Conservation (phyloP, 2,888 invertebrate species). For the Hyalella azteca region DNA sequence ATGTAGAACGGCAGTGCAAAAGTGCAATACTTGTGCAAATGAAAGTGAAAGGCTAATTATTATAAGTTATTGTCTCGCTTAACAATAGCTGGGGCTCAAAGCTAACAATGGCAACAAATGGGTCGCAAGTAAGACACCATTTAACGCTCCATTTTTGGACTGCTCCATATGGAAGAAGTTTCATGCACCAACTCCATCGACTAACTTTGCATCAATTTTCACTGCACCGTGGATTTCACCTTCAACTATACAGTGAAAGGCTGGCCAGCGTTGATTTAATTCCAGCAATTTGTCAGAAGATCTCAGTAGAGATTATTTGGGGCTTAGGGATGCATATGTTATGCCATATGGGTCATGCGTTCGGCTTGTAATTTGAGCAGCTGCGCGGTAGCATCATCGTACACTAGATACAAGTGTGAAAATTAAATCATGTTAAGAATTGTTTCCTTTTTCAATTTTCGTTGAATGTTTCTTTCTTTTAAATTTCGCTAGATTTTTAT, state of each 20-base stretch:
- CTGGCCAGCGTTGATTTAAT: neutral
- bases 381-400: too few species aligned
- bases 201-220: too few species aligned
- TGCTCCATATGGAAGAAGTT: too few species aligned
- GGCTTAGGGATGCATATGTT: neutral
- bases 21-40: neutral
- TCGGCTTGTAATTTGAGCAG: too few species aligned
- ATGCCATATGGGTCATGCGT: too few species aligned
- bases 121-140: neutral
- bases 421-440: too few species aligned
- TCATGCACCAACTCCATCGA: too few species aligned
- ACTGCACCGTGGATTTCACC: neutral
- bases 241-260: neutral
- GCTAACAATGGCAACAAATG: neutral
- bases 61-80: neutral
- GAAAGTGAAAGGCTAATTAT: neutral
- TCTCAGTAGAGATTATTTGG: neutral
- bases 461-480: too few species aligned
- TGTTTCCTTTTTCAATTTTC: too few species aligned
- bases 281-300: neutral
- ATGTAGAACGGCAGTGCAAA: neutral
- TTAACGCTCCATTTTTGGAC: neutral
- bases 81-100: neutral
- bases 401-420: too few species aligned
- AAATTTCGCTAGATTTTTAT: too few species aligned